These are phyloP conservation scores for Hydractinia echinata DNA, from an alignment of 30 jellyfish, hydroid and myxozoan genomes.

Conservation along the genomic window DNA sequence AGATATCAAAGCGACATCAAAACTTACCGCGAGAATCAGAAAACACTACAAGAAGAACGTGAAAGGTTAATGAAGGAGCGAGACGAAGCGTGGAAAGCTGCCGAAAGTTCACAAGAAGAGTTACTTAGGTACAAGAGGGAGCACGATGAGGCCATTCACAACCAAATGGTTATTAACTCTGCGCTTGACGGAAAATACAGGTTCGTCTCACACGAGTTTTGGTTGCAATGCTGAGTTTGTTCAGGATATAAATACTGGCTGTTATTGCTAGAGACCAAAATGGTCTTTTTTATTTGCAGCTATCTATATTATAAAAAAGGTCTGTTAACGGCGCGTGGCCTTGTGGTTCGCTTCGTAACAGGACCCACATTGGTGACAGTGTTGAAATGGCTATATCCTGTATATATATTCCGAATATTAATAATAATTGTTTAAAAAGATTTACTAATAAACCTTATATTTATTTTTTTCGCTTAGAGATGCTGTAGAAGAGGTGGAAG, in stretches of 20 bases:
- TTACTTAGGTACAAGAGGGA: not conserved
- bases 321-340: no score
- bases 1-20: conserved; percentile 5
- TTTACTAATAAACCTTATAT: no score
- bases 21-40: conserved; percentile 20
- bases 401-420: no score
- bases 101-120: not conserved
- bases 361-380: no score
- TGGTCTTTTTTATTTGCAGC: no score
- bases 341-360: no score
- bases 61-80: conserved; percentile 10
- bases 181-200: conserved; percentile 31
- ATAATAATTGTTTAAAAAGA: no score
- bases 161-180: conserved; percentile 6
- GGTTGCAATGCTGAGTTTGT: no score
- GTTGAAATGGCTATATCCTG: no score
- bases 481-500: conserved; percentile 1
- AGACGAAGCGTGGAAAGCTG: conserved; percentile 5
- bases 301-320: no score
- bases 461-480: not conserved
- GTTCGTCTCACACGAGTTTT: not conserved
- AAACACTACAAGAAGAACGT: conserved; percentile 3
- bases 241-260: no score
- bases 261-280: no score
- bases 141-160: conserved; percentile 18